Base-by-base conservation (phyloP, 2,113 vertebrate genomes). In the Hippocampus barbouri region DNA sequence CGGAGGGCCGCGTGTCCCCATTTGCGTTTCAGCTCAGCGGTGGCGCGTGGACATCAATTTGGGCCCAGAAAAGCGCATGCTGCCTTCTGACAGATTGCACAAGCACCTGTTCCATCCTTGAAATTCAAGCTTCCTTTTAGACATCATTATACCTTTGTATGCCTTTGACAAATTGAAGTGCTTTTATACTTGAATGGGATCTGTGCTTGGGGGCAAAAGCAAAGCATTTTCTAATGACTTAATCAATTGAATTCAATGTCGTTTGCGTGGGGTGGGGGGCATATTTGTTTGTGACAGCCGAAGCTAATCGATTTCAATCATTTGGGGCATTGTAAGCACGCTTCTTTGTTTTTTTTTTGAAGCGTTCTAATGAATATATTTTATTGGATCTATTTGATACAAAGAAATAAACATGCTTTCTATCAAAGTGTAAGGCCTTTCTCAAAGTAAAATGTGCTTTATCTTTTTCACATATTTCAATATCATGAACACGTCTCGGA, bases 61-160 rank as follows among this genome's bases (percentile, higher is more conserved):
- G 10, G 43, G 12, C 15, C 23, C 1, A 59, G 23, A 15, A 23
- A 25, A 61, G 18, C 9, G 5, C 47, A 12, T 38, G 59, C 27
- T 34, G 27, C 59, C 15, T 60, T 60, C 18, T 30, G 57, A 34
- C 14, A 61, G 7, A 61, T 7, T 20, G 59, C 59, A 61, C 15
- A 34, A 61, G 27, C 27, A 30, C 59, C 27, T n/a, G 8, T 56
- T 56, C 53, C 27, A 61, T 61, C 59, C 59, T 61, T 61, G 27
- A 61, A 61, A 61, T 61, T 30, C 25, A 2, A 34, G 57, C 57
- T 60, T 60, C 25, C 57, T 60, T 59, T 60, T 60, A 60, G 57
- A 60, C 57, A 60, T 60, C 57, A 61, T 61, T 56, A 38, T n/a
- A 61, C 27, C 15, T 34, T 34, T 18, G 14, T 34, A 34, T 34